Percentiles rank a stretch among this genome's conserved stretches.
phyloP scores from a whole-genome alignment of 2,113 vertebrate genomes.

The Atlantisia rogersi region DNA sequence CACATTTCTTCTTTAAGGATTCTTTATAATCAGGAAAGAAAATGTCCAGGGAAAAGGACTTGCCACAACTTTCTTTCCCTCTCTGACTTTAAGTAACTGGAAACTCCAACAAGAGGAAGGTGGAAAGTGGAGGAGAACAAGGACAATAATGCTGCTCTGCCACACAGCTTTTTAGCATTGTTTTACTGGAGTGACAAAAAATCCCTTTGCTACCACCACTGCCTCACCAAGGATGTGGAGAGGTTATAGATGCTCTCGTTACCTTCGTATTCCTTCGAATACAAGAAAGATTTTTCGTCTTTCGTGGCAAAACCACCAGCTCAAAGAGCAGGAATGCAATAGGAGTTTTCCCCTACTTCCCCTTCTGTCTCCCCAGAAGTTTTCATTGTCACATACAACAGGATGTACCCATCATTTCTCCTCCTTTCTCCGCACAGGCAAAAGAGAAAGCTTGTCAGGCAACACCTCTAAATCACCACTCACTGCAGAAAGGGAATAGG shows the following conservation, averaged over 20 bases:
- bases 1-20: neutral
- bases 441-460: neutral
- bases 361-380: neutral
- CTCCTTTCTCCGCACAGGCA: neutral
- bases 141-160: neutral
- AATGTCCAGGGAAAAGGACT: neutral
- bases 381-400: neutral
- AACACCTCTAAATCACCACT: neutral
- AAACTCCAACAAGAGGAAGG: neutral
- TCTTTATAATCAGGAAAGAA: neutral
- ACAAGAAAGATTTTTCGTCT: neutral
- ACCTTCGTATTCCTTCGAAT: neutral
- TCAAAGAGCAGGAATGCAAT: accelerated
- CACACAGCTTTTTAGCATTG: neutral
- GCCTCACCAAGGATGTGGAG: neutral
- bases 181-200: neutral
- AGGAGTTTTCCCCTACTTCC: neutral
- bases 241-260: neutral
- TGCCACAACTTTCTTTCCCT: neutral
- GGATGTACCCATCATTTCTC: neutral
- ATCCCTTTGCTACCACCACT: neutral
- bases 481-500: neutral
- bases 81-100: neutral
- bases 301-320: neutral
- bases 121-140: neutral